These are phyloP conservation scores for Caenorhabditis sp. DNA, from an alignment of 2,888 invertebrate genomes.

Conservation along the genomic window DNA sequence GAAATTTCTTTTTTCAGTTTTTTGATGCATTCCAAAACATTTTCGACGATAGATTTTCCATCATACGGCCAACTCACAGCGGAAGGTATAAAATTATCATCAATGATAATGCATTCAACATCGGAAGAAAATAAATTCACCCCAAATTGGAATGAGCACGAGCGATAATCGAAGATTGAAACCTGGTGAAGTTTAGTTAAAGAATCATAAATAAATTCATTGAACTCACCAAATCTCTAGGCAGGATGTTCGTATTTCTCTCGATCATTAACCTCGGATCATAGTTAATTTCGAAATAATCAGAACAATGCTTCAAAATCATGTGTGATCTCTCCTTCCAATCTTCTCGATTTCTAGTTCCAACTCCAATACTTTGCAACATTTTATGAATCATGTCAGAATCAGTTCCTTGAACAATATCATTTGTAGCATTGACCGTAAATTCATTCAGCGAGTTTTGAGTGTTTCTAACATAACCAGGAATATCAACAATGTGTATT, in stretches of 20 bases:
- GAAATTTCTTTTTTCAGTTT: slow-evolving; percentile 36
- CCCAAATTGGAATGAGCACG: slow-evolving; percentile 41
- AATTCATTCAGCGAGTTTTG: slow-evolving; percentile 45
- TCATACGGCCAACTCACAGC: slow-evolving; percentile 34
- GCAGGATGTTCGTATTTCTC: slow-evolving; percentile 33
- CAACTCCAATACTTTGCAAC: slow-evolving; percentile 17
- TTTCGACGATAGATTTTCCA: slow-evolving; percentile 39
- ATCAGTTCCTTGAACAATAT: slow-evolving; percentile 41
- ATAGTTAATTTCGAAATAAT: slow-evolving; percentile 40
- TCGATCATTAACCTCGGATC: slow-evolving; percentile 29
- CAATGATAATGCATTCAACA: slow-evolving; percentile 33
- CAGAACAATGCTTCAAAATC: slow-evolving; percentile 38
- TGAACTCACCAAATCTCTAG: slow-evolving; percentile 34
- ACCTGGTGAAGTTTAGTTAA: slow-evolving; percentile 6
- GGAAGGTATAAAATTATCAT: slow-evolving; percentile 21
- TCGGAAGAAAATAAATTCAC: slow-evolving; percentile 37
- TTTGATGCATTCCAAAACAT: slow-evolving; percentile 36
- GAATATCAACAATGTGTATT: slow-evolving; percentile 43
- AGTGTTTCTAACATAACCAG: slow-evolving; percentile 39
- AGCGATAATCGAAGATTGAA: slow-evolving; percentile 40
- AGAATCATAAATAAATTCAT: not conserved
- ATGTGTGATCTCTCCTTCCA: slow-evolving; percentile 28
- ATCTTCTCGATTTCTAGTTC: slow-evolving; percentile 15
- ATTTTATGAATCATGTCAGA: slow-evolving; percentile 37
- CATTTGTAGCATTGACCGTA: slow-evolving; percentile 45